Evolutionary conservation across 1,140 invertebrate genomes (phyloP), one percentile per base, ranked within the genome.

Genomic region (Himalopsyche phryganea): DNA sequence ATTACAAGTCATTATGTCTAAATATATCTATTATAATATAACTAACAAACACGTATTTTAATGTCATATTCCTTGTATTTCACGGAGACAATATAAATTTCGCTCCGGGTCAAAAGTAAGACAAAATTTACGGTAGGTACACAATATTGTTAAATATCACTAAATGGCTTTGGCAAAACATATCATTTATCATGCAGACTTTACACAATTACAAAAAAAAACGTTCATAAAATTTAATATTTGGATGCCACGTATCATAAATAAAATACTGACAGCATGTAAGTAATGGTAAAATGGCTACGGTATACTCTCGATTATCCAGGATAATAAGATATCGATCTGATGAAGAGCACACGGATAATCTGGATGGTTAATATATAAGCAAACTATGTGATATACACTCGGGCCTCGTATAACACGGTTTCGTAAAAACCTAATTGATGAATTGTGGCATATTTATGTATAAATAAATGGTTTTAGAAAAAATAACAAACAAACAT

Each of bases 1-100:
- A 50, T 57, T 57, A 57, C 47, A 57, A 33, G 13, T 49, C 47
- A 50, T 50, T 50, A 57, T 42, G 11, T 44, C 48, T 40, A 55
- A 45, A 47, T 28, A 48, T 33, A 33, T 48, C n/a, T 33, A 28
- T 13, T 17, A 17, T 15, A 9, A 17, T 15, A 50, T 17, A 18
- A 45, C 28, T 28, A 45, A 41, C 15, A 45, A 45, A 45, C 18
- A 45, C 18, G 14, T 33, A 40, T 40, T 41, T 51, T 52, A 9
- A 52, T 42, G 15, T 52, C 17, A 18, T 35, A 42, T 52, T 52
- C 50, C 50, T 52, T 52, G 50, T 52, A 52, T 52, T 20, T 23
- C n/a, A 7, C 28, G 36, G 50, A 13, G 19, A n/a, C 50, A 41
- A 52, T 23, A 11, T 15, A 14, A 49, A 49, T 13, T 6, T 2